Conservation (phyloP, 2,113 vertebrate species). For the Felis catus region DNA sequence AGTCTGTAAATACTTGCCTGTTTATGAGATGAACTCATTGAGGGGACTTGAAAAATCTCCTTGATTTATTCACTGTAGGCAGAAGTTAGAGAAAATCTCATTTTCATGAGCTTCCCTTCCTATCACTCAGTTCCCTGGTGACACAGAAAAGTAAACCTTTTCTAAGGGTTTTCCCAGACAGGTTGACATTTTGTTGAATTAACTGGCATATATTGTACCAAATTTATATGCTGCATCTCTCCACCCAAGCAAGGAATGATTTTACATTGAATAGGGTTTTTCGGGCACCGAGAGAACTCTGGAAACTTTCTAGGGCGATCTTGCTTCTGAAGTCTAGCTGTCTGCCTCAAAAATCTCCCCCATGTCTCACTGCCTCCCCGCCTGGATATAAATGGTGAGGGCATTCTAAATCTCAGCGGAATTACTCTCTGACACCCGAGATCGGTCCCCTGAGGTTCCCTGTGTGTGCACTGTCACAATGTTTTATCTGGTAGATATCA, state of each 20-base stretch:
- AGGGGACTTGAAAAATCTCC: conserved; percentile 47
- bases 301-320: conserved; percentile 34
- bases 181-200: conserved; percentile 73
- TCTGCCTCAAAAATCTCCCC: neutral
- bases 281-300: neutral
- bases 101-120: conserved; percentile 60
- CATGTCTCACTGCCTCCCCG: neutral
- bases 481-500: conserved; percentile 39
- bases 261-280: conserved; percentile 20
- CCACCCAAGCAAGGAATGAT: conserved; percentile 47
- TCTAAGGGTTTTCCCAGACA: conserved; percentile 63
- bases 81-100: conserved; percentile 69
- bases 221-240: conserved; percentile 60
- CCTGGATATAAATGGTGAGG: neutral
- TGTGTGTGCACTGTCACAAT: neutral
- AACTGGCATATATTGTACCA: conserved; percentile 56
- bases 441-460: neutral
- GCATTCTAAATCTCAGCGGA: conserved; percentile 17
- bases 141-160: conserved; percentile 67
- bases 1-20: conserved; percentile 17
- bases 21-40: conserved; percentile 48
- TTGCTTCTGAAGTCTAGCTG: neutral
- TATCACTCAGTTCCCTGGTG: conserved; percentile 55
- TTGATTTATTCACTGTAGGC: conserved; percentile 69
- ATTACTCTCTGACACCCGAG: neutral